Evolutionary conservation across 2,888 invertebrate genomes (phyloP), one percentile per base, ranked within the genome.

Genomic region (Adineta ricciae): DNA sequence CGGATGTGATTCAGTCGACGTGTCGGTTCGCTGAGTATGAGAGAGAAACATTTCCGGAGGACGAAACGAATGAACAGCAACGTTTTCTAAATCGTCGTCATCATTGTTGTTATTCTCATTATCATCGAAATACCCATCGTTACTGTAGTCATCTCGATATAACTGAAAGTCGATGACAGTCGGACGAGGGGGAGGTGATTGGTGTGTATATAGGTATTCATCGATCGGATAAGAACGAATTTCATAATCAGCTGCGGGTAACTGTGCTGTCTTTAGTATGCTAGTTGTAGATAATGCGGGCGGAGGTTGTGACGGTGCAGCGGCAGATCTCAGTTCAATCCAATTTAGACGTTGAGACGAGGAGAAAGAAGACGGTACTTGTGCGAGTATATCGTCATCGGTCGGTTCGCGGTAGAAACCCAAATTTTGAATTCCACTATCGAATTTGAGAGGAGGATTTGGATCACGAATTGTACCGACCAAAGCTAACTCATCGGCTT

Each of bases 401-500:
- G 8, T 32, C 24, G 24, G 8, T 9, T 24, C 38, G 41, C n/a
- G 78, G 41, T 78, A 78, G n/a, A n/a, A 41, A 1, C 38, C 78
- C 24, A 41, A n/a, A n/a, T 38, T 38, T 41, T 41, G 78, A 41
- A n/a, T 41, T 36, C 38, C 41, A 41, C n/a, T 41, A 36, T 64
- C 64, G 19, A 64, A 32, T n/a, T 19, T 1, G 2, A 41, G 24
- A 9, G 78, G 36, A 41, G 38, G 41, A 78, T 41, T 78, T 41
- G 21, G 78, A 24, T n/a, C 78, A 9, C 78, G 38, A 41, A 41
- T 41, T 24, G 78, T 78, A n/a, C 78, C 78, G 41, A 78, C 38
- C 24, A 78, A n/a, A n/a, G 78, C 78, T 41, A 78, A n/a, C 41
- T 78, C 78, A 41, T 78, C 78, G n/a, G 78, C 78, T 41, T 78